Evolutionary conservation across 2,888 invertebrate genomes (phyloP), one percentile per base, ranked within the genome.

Genomic region (Onchidella celtica): DNA sequence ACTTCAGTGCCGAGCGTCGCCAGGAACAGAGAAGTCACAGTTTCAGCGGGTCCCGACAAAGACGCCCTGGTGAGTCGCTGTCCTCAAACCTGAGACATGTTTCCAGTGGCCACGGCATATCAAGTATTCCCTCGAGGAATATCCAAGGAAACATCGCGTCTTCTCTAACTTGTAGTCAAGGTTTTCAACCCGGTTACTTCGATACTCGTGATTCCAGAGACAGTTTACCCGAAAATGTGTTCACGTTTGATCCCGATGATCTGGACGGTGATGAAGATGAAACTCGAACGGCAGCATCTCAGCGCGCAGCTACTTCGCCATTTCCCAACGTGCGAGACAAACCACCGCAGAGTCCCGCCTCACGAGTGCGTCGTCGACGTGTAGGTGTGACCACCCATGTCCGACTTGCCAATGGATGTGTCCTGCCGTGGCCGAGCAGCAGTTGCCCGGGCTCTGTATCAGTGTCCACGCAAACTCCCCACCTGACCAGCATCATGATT

Each of bases 401-500:
- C 3, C 47, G 72, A 24, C 24, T 73, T 40, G 63, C 79, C 65
- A 55, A 38, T 40, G 79, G 72, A 14, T 38, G n/a, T 27, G 34
- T 65, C 0, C 66, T 76, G 0, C 76, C 76, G 17, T 55, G 66
- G 65, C 29, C 76, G 4, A 47, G 55, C 2, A 36, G 63, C 21
- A n/a, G n/a, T n/a, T 29, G 21, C 32, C n/a, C 55, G 47, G 55
- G 73, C 11, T 38, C 63, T 36, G 66, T 63, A 14, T 73, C 79
- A 1, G 79, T 79, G 36, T 72, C 87, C 61, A 90, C 90, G n/a
- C 89, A 89, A 75, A 89, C 89, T 17, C 90, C 89, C n/a, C 87
- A 86, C 82, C 85, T 85, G 34, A 82, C 86, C 72, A 85, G 88
- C 59, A 87, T 87, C 70, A 75, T 88, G 55, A 81, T 89, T 11